Evolutionary conservation across 2,113 vertebrate genomes (phyloP).

Genomic region (Gymnocephalus cernua): DNA sequence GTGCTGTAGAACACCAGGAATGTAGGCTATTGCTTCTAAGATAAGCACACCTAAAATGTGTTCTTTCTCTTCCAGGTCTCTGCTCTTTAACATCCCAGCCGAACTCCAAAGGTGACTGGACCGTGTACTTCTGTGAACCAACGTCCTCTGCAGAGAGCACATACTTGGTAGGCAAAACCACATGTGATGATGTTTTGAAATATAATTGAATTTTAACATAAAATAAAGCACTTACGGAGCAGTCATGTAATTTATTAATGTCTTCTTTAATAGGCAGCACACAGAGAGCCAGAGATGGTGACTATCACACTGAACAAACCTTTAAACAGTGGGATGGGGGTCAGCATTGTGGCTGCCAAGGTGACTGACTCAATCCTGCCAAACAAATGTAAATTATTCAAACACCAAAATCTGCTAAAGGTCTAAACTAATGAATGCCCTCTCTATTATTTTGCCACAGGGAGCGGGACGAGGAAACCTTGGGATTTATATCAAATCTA

Average conservation of each 20-base stretch:
- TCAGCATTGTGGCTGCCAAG: slow-evolving; percentile 97
- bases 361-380: slow-evolving; percentile 72
- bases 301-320: slow-evolving; percentile 90
- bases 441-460: slow-evolving; percentile 71
- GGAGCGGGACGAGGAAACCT: slow-evolving; percentile 90
- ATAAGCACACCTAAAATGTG: background rate
- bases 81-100: slow-evolving; percentile 87
- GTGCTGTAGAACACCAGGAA: background rate
- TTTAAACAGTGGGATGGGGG: slow-evolving; percentile 91
- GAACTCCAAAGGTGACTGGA: slow-evolving; percentile 89
- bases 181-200: background rate
- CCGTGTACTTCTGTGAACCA: slow-evolving; percentile 87
- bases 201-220: background rate
- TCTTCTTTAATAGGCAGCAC: slow-evolving; percentile 75
- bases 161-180: slow-evolving; percentile 78
- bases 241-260: background rate
- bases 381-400: background rate
- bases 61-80: slow-evolving; percentile 82
- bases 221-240: background rate
- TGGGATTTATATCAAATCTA: slow-evolving; percentile 95
- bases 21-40: background rate
- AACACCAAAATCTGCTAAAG: background rate
- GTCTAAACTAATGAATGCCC: background rate
- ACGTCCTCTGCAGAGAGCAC: slow-evolving; percentile 81
- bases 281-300: slow-evolving; percentile 89